These are phyloP conservation scores for Drosophila emarginata DNA, from an alignment of 2,888 invertebrate species.

Conservation along the genomic window DNA sequence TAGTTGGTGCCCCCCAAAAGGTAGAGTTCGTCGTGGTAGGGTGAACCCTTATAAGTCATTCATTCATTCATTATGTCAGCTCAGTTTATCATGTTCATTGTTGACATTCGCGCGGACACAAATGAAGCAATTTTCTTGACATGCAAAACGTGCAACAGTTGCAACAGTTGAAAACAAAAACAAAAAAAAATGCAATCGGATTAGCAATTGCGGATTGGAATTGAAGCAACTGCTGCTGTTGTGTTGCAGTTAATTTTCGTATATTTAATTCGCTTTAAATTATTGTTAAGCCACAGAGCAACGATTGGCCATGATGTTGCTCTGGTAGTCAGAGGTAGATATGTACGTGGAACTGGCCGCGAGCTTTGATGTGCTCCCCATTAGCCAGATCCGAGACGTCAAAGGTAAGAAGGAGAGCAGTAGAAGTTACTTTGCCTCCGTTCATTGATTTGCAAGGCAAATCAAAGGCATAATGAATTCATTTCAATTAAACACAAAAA, in stretches of 20 bases:
- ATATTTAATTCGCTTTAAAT: slow-evolving; percentile 75
- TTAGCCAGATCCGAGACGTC: slow-evolving; percentile 49
- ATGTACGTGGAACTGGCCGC: slow-evolving; percentile 25
- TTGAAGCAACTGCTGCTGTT: slow-evolving; percentile 49
- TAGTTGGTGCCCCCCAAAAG: neutral
- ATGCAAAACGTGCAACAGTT: slow-evolving; percentile 77
- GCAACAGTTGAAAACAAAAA: slow-evolving; percentile 38
- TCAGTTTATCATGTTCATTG: slow-evolving; percentile 71
- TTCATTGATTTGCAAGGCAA: slow-evolving; percentile 71
- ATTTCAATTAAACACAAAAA: slow-evolving; percentile 72
- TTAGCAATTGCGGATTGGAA: slow-evolving; percentile 33
- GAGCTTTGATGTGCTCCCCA: slow-evolving; percentile 42
- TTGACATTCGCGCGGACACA: slow-evolving; percentile 74
- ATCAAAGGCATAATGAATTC: slow-evolving; percentile 75
- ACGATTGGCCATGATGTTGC: slow-evolving; percentile 36
- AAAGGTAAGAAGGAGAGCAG: slow-evolving; percentile 62
- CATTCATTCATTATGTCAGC: slow-evolving; percentile 76
- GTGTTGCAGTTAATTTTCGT: slow-evolving; percentile 65
- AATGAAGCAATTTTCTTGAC: slow-evolving; percentile 77
- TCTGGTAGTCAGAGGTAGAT: slow-evolving; percentile 19
- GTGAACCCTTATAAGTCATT: slow-evolving; percentile 61
- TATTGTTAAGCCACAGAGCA: slow-evolving; percentile 52
- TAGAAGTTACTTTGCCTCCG: slow-evolving; percentile 7
- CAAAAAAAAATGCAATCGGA: neutral
- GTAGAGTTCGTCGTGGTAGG: slow-evolving; percentile 3